Evolutionary conservation across 2,797 vertebrate genomes (phyloP).

Genomic region (Spizella passerina): DNA sequence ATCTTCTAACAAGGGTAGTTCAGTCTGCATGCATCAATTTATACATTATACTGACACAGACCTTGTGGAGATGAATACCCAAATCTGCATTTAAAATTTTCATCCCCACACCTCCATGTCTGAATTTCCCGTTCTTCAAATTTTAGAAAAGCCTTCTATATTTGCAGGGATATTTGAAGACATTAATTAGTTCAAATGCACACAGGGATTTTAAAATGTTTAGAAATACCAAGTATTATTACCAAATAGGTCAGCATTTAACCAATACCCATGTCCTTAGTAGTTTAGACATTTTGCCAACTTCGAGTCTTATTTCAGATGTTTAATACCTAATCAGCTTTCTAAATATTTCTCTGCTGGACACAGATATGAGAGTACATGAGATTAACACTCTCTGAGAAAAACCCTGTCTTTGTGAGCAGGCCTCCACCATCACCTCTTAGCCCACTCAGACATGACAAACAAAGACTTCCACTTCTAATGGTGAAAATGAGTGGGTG

Average conservation of each 20-base stretch:
- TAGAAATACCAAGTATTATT: neutral
- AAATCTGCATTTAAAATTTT: slow-evolving; percentile 25
- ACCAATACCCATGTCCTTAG: neutral
- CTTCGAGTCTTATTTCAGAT: neutral
- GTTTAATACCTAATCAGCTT: slow-evolving; percentile 37
- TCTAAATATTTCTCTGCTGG: slow-evolving; percentile 19
- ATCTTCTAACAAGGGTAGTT: neutral
- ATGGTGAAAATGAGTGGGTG: neutral
- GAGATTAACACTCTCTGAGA: neutral
- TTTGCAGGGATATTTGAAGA: neutral
- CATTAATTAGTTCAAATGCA: slow-evolving; percentile 2
- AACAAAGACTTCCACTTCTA: neutral
- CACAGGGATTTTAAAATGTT: neutral
- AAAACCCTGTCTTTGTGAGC: neutral
- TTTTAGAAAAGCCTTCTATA: neutral
- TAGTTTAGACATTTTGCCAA: neutral
- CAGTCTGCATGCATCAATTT: neutral
- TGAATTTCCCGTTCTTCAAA: neutral
- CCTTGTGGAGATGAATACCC: neutral
- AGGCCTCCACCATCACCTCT: neutral
- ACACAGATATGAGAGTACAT: neutral
- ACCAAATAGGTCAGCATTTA: slow-evolving; percentile 13
- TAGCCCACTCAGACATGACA: neutral
- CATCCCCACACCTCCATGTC: neutral
- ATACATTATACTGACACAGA: neutral